Base-by-base conservation (phyloP, 2,797 vertebrate species). In the Typhlichthys subterraneus region DNA sequence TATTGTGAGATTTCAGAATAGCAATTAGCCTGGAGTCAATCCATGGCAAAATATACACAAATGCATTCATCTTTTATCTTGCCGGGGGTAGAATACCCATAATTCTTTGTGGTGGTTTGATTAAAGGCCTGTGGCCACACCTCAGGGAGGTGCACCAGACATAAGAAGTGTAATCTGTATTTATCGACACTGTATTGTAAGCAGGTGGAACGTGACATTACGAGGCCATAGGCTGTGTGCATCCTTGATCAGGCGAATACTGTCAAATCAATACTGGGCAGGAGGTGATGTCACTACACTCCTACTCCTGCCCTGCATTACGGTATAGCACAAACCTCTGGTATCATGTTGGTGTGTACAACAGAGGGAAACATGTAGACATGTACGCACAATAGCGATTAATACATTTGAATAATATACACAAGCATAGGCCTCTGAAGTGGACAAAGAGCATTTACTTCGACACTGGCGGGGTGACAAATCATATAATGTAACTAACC, bases 261-360 rank as follows among this genome's bases (percentile, higher is more conserved):
- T 65, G 53, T 47, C n/a, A 69, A 69, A 81, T 87, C 80, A 71
- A 76, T 75, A 68, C 42, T 57, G 48, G 46, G 49, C 69, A 75
- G 19, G 65, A 64, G 56, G 14, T 46, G 45, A 51, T 65, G 49
- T 72, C 63, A 70, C 45, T 47, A 7, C 9, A 31, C 51, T 64
- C 11, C 7, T 12, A 31, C 51, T 64, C 11, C 17, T 50, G 6
- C 38, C 12, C 11, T 9, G 23, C 33, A 31, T 31, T 5, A 45
- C 2, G 12, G 53, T 15, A 50, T 12, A 57, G 48, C 47, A 6
- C 15, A 38, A 53, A 53, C 42, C n/a, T 38, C 33, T 38, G 33
- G 33, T 38, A 38, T 38, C 33, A 38, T 38, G 33, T 38, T 38
- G 33, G 8, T 6, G 33, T 38, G 7, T 38, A 9, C 33, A 38